Conservation (phyloP, 1,140 invertebrate species). For the Eumeta japonica region DNA sequence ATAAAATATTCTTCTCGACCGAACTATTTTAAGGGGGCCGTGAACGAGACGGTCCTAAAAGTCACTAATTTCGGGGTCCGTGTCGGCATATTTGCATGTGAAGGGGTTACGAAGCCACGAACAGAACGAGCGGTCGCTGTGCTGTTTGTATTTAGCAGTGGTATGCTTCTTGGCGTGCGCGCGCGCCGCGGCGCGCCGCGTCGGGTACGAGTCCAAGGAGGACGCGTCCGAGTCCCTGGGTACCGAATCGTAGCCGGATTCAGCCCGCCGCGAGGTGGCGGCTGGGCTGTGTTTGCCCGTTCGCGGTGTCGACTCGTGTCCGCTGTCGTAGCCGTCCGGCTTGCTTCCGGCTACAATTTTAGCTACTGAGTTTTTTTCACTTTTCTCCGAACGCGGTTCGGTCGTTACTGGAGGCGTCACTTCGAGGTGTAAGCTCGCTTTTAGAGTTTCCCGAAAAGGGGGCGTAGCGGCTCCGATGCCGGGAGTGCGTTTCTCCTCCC, state of each 20-base stretch:
- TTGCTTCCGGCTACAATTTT: conserved; percentile 50
- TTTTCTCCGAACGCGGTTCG: conserved; percentile 43
- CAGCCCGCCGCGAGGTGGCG: conserved; percentile 70
- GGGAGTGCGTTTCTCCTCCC: conserved; percentile 67
- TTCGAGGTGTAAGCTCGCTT: conserved; percentile 60
- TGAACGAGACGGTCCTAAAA: conserved; percentile 41
- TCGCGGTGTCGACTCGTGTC: conserved; percentile 74
- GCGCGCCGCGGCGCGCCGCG: conserved; percentile 64
- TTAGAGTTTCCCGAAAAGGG: conserved; percentile 62
- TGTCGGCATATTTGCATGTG: conserved; percentile 70
- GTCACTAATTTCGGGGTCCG: conserved; percentile 64
- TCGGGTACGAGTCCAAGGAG: conserved; percentile 77
- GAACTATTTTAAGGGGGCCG: neutral
- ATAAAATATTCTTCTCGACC: neutral
- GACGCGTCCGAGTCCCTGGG: conserved; percentile 82
- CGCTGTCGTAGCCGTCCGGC: conserved; percentile 76
- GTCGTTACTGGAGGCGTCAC: conserved; percentile 52
- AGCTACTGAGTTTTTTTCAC: conserved; percentile 42
- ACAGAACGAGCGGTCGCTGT: conserved; percentile 63
- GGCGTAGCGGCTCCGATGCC: conserved; percentile 68
- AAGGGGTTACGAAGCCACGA: conserved; percentile 67
- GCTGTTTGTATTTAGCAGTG: conserved; percentile 56
- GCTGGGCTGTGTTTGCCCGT: conserved; percentile 75
- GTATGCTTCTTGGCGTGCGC: conserved; percentile 57
- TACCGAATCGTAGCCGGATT: conserved; percentile 88